These are phyloP conservation scores for Eupeodes corollae DNA, from an alignment of 1,140 invertebrate species.

Conservation along the genomic window DNA sequence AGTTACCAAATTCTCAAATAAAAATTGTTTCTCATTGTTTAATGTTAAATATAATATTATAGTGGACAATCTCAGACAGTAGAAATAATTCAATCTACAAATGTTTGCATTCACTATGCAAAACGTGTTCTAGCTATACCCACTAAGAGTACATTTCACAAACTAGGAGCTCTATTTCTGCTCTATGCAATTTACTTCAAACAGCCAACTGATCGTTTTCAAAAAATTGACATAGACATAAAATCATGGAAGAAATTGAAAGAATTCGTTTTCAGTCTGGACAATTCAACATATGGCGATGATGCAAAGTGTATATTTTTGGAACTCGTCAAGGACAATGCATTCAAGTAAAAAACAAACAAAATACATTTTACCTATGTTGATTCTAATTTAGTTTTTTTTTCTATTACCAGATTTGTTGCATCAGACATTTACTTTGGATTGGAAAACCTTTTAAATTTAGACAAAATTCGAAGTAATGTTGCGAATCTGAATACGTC, in stretches of 20 bases:
- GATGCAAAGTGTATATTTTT: conserved; percentile 21
- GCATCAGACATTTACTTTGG: conserved; percentile 21
- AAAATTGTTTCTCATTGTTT: conserved; percentile 23
- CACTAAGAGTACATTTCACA: conserved; percentile 1
- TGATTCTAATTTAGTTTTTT: neutral
- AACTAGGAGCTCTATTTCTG: conserved; percentile 17
- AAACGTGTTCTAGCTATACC: neutral
- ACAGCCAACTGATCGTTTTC: conserved; percentile 23
- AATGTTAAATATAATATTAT: conserved; percentile 21
- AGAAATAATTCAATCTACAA: conserved; percentile 12
- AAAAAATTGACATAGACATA: conserved; percentile 20
- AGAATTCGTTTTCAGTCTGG: conserved; percentile 8
- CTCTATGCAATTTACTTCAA: conserved; percentile 27
- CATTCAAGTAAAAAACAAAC: conserved; percentile 15
- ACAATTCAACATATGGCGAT: conserved; percentile 7
- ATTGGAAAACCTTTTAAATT: conserved; percentile 21
- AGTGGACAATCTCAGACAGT: conserved; percentile 17
- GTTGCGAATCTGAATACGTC: too few relatives aligned
- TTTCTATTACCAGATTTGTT: conserved; percentile 10
- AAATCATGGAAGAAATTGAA: conserved; percentile 17
- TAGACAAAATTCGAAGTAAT: conserved; percentile 10
- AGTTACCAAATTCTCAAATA: conserved; percentile 23
- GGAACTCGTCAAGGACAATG: conserved; percentile 13
- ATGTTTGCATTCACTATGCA: neutral
- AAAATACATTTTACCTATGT: neutral